Evolutionary conservation across 1,140 invertebrate genomes (phyloP).

Genomic region (Papilio polytes): DNA sequence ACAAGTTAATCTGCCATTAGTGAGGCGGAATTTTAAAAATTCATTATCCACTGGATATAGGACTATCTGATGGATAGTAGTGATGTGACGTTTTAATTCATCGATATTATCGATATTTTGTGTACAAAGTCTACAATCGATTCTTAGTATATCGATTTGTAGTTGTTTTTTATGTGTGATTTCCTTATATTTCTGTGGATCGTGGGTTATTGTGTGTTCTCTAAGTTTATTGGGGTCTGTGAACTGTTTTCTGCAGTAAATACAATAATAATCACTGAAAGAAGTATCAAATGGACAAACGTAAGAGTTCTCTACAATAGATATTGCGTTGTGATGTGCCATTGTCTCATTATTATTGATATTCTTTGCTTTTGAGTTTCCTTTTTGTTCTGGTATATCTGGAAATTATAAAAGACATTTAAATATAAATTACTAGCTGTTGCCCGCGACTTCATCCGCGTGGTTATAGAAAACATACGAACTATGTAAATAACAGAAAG

Average conservation of each 20-base stretch:
- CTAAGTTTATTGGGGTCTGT: conserved; percentile 66
- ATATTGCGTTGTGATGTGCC: conserved; percentile 51
- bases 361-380: conserved; percentile 42
- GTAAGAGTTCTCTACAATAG: conserved; percentile 67
- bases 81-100: conserved; percentile 60
- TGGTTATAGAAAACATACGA: too few relatives aligned
- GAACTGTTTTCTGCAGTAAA: conserved; percentile 68
- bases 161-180: conserved; percentile 57
- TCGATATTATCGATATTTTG: conserved; percentile 58
- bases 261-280: conserved; percentile 71
- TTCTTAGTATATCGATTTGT: conserved; percentile 62
- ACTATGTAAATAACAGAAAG: too few relatives aligned
- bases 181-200: conserved; percentile 60
- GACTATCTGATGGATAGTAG: conserved; percentile 49
- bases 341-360: conserved; percentile 49
- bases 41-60: conserved; percentile 52
- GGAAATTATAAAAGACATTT: conserved; percentile 36
- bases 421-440: conserved; percentile 12
- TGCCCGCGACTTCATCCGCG: too few relatives aligned
- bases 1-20: conserved; percentile 54
- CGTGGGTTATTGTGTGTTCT: conserved; percentile 65
- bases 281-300: conserved; percentile 72
- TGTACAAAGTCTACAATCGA: conserved; percentile 70
- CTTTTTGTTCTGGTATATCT: conserved; percentile 45
- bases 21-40: conserved; percentile 67